Percentiles rank a stretch among this genome's conserved stretches.
These are phyloP conservation scores for Caenorhabditis zanzibari DNA, from an alignment of 2,888 invertebrate genomes.

Conservation along the genomic window DNA sequence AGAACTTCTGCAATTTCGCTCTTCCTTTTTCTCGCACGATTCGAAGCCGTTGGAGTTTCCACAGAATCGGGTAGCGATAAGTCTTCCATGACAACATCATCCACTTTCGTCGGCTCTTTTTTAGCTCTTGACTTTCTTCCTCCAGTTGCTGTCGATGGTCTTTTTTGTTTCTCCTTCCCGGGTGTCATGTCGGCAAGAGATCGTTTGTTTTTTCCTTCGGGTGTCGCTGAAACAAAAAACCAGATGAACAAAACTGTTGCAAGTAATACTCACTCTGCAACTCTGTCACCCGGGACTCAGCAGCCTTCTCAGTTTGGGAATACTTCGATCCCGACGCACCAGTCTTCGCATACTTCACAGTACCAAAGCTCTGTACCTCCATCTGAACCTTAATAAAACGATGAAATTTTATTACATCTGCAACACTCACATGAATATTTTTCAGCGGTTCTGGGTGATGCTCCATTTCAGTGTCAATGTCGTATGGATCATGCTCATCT, in stretches of 20 bases:
- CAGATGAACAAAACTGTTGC: too few species aligned
- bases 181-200: slow-evolving; percentile 72
- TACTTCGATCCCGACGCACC: slow-evolving; percentile 68
- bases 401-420: background rate
- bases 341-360: slow-evolving; percentile 70
- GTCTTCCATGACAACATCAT: slow-evolving; percentile 40
- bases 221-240: slow-evolving; percentile 9
- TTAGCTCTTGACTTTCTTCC: slow-evolving; percentile 32
- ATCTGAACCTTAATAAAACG: slow-evolving; percentile 66
- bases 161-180: slow-evolving; percentile 53
- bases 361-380: slow-evolving; percentile 75
- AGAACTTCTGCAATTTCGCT: slow-evolving; percentile 10
- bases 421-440: slow-evolving; percentile 73
- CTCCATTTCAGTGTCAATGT: slow-evolving; percentile 75
- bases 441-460: slow-evolving; percentile 80
- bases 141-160: slow-evolving; percentile 22
- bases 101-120: slow-evolving; percentile 29
- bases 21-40: slow-evolving; percentile 62
- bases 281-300: slow-evolving; percentile 66
- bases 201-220: slow-evolving; percentile 13
- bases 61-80: background rate
- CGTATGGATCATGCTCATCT: slow-evolving; percentile 77
- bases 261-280: slow-evolving; percentile 24
- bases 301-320: slow-evolving; percentile 74
- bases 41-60: slow-evolving; percentile 8